phyloP scores from a whole-genome alignment of 2,797 vertebrate genomes.

The Cephalopachus bancanus region DNA sequence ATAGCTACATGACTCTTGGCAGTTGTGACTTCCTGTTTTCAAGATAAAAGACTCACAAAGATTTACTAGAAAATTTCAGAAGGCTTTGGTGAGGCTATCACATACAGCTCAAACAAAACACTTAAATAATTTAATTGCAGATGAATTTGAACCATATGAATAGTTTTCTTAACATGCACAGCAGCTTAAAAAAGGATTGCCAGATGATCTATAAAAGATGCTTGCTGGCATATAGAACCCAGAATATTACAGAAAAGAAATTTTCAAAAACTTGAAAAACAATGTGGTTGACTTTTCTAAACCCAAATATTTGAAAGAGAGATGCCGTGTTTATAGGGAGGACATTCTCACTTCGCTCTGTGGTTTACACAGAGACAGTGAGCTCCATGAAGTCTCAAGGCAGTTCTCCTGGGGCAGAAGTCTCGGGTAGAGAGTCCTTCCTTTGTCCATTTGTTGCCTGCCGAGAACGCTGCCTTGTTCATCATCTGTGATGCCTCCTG shows the following conservation, averaged over 20 bases:
- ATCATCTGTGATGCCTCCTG: not conserved
- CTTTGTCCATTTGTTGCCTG: not conserved
- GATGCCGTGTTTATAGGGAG: not conserved
- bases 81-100: constrained; percentile 35
- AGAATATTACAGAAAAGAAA: constrained; percentile 20
- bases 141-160: constrained; percentile 48
- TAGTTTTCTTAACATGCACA: not conserved
- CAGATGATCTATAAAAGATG: not conserved
- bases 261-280: constrained; percentile 34
- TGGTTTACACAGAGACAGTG: not conserved
- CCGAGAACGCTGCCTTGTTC: not conserved
- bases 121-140: constrained; percentile 50
- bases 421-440: not conserved
- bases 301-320: not conserved
- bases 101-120: constrained; percentile 30
- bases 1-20: not conserved
- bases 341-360: not conserved
- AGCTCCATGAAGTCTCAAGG: not conserved
- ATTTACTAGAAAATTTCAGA: constrained; percentile 54
- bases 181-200: constrained; percentile 17
- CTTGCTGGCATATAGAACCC: not conserved
- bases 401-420: not conserved
- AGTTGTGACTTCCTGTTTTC: constrained; percentile 48
- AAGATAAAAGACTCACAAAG: constrained; percentile 70
- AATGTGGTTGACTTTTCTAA: not conserved